These are phyloP conservation scores for Megalops atlanticus DNA, from an alignment of 2,113 vertebrate species.

Conservation along the genomic window DNA sequence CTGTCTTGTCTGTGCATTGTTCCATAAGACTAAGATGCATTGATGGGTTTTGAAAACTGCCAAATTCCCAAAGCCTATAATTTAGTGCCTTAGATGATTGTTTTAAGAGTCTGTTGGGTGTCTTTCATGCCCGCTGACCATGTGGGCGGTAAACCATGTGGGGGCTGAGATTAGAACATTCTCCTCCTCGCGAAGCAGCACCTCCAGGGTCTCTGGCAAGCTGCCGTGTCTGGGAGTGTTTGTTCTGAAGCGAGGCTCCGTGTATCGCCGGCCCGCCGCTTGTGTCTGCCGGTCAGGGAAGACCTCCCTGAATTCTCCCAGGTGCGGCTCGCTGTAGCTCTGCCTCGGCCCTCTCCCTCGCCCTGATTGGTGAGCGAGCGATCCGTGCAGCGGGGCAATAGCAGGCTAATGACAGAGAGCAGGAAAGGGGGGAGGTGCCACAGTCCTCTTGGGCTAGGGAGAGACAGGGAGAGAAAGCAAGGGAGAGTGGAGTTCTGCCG, in stretches of 20 bases:
- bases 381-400: neutral
- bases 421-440: too few species aligned
- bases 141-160: neutral
- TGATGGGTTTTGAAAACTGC: neutral
- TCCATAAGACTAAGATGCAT: neutral
- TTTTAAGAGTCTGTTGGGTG: neutral
- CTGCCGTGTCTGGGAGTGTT: neutral
- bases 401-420: slow-evolving; percentile 6
- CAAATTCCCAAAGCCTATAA: neutral
- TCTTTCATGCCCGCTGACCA: neutral
- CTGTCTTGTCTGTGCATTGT: neutral
- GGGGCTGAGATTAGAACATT: slow-evolving; percentile 1
- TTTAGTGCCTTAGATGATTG: neutral
- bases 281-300: neutral
- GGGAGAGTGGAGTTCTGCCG: neutral
- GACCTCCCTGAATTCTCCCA: slow-evolving; percentile 2
- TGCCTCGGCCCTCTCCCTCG: too few species aligned
- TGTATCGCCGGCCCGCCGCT: neutral
- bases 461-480: neutral
- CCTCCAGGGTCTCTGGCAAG: slow-evolving; percentile 19
- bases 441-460: neutral
- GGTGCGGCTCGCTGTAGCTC: neutral
- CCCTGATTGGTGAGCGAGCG: neutral
- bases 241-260: neutral
- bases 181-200: neutral